Conservation (phyloP, 2,888 invertebrate genomes). For the Watsonalla cultraria region DNA sequence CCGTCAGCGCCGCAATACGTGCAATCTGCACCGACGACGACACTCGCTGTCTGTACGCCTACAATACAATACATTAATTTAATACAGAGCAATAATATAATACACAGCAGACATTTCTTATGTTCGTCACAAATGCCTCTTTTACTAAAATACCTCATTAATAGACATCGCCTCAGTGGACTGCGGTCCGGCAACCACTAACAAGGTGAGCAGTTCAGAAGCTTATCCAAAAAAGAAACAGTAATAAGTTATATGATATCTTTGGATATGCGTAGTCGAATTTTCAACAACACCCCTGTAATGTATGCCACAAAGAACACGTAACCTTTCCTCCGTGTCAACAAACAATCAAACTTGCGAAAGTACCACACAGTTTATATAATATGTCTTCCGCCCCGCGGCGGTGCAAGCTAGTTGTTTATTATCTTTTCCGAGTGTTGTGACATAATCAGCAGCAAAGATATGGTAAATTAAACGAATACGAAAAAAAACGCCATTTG, state of each 20-base stretch:
- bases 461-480: neutral
- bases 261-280: too few relatives aligned
- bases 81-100: too few relatives aligned
- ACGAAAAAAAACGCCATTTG: too few relatives aligned
- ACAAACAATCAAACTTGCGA: neutral
- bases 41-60: conserved; percentile 88
- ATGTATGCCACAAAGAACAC: neutral
- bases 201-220: too few relatives aligned
- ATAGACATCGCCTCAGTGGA: too few relatives aligned
- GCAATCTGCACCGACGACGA: conserved; percentile 92
- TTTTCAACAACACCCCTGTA: conserved; percentile 1
- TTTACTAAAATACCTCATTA: too few relatives aligned
- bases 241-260: too few relatives aligned
- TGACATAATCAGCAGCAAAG: neutral
- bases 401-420: neutral
- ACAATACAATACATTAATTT: conserved; percentile 21
- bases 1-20: conserved; percentile 89
- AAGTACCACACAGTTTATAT: conserved; percentile 1
- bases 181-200: too few relatives aligned
- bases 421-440: neutral
- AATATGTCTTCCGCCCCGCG: neutral
- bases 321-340: conserved; percentile 1
- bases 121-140: too few relatives aligned
- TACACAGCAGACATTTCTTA: too few relatives aligned
- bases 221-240: too few relatives aligned